Conservation (phyloP, 2,113 vertebrate species). For the Ciconia maguari region DNA sequence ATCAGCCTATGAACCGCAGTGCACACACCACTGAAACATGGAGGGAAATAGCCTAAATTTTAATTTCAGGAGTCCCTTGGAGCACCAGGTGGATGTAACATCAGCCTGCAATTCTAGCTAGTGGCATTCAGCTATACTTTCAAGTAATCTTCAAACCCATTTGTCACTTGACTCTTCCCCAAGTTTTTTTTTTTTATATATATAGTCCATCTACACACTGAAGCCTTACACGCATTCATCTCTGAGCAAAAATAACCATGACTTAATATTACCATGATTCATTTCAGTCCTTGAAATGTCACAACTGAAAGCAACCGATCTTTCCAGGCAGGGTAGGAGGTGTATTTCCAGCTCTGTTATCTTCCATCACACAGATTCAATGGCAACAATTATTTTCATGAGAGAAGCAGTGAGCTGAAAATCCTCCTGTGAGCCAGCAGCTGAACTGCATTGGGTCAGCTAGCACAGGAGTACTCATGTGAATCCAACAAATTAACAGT, state of each 20-base stretch:
- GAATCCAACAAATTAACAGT: background rate
- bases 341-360: background rate
- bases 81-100: background rate
- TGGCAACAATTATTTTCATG: background rate
- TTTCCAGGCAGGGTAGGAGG: background rate
- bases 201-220: background rate
- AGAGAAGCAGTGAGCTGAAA: background rate
- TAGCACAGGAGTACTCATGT: background rate
- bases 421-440: background rate
- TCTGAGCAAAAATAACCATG: slow-evolving; percentile 31
- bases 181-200: background rate
- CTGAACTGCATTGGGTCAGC: background rate
- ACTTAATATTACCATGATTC: background rate
- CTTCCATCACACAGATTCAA: background rate
- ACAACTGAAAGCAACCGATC: background rate
- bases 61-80: background rate
- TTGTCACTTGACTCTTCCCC: slow-evolving; percentile 2
- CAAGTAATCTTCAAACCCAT: background rate
- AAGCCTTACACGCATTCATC: background rate
- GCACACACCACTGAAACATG: background rate
- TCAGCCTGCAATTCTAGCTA: background rate
- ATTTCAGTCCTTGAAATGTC: slow-evolving; percentile 37
- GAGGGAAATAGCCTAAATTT: background rate
- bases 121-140: background rate
- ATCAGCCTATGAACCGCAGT: background rate